Percentiles rank a stretch among this genome's conserved stretches.
Conservation (phyloP, 2,797 vertebrate genomes). For the Tarsius wallacei region DNA sequence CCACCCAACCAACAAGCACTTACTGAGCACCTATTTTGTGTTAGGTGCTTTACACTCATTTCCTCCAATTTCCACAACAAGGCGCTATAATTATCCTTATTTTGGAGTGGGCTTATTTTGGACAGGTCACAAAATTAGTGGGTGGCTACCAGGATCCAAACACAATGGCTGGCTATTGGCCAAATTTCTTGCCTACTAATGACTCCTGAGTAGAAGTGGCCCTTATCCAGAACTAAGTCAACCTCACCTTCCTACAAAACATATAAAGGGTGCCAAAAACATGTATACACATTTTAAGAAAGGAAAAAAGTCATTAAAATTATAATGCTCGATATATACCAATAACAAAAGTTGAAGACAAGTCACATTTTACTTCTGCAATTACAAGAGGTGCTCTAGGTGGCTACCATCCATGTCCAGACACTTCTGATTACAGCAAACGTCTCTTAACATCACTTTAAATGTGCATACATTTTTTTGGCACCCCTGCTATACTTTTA, state of each 20-base stretch:
- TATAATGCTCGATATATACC: no score
- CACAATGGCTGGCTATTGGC: background rate
- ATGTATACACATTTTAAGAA: no score
- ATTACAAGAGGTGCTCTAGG: no score
- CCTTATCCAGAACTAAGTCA: background rate
- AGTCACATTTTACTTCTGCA: no score
- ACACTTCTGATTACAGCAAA: no score
- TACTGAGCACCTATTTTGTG: background rate
- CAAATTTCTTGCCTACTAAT: background rate
- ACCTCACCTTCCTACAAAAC: background rate
- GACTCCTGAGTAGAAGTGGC: background rate
- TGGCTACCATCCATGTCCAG: no score
- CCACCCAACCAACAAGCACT: background rate
- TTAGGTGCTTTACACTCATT: background rate
- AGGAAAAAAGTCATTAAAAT: no score
- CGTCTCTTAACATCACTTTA: no score
- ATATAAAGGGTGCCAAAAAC: no score
- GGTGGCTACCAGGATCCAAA: background rate
- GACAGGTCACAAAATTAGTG: background rate
- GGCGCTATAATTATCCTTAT: background rate
- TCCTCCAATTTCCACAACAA: background rate
- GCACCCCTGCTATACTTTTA: background rate
- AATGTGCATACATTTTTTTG: no score
- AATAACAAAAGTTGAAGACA: no score
- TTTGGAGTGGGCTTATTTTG: slow-evolving; percentile 18